Evolutionary conservation across 2,797 vertebrate species (phyloP), one percentile per base, ranked within the genome.

Genomic region (Okamejei kenojei): DNA sequence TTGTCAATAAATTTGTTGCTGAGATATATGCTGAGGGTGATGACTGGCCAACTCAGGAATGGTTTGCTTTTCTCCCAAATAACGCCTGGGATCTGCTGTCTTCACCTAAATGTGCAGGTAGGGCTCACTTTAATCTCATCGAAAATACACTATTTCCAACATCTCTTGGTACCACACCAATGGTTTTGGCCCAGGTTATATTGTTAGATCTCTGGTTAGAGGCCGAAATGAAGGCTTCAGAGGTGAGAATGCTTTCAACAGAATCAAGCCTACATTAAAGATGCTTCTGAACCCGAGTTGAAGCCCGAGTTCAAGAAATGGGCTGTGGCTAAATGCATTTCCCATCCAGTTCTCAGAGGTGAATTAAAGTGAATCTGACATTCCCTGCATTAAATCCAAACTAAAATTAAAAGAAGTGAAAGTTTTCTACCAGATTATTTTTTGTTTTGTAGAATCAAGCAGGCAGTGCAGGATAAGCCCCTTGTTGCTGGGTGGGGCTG

Each of bases 291-390:
- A 5, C 45, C 54, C 11, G 23, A 10, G 23, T 61, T 84, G 8
- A 78, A 77, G 74, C 8, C 9, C 2, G 10, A 54, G 45, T 54
- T 54, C 81, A 82, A 61, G 38, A 82, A 61, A 45, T 82, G 9
- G 23, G 3, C 58, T n/a, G 21, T 21, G 9, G 9, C 81, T 13
- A 9, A 84, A 11, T 10, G 4, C 23, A 29, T 84, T 84, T 84
- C 79, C 23, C 23, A 58, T 15, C 81, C 23, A 5, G 29, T 29
- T 6, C 9, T 61, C 54, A 58, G 81, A 81, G 21, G 17, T 23
- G 21, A 81, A 21, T 45, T 54, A 45, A 81, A 81, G 79, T 81
- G 79, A 84, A 84, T 84, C 81, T n/a, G 81, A 84, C 81, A 84
- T 58, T 58, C 5, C 81, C 80, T 58, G 80, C 23, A 38, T 26